Percentiles rank a stretch among this genome's conserved stretches.
phyloP scores from a whole-genome alignment of 2,113 vertebrate species.

The Halcyon senegalensis region DNA sequence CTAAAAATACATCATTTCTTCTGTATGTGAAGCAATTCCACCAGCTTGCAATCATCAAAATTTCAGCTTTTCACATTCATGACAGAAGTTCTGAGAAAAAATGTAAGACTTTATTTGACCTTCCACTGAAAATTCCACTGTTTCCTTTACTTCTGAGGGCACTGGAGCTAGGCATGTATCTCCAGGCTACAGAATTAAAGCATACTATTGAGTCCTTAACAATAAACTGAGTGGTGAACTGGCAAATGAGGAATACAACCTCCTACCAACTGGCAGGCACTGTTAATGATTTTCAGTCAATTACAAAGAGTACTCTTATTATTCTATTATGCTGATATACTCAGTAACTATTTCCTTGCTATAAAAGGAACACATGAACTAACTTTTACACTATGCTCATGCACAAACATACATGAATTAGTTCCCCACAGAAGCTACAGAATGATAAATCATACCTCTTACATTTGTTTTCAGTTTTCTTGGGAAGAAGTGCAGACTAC shows the following conservation, averaged over 20 bases:
- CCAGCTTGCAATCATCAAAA: background rate
- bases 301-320: background rate
- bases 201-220: background rate
- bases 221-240: background rate
- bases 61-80: background rate
- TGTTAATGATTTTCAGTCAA: constrained; percentile 1
- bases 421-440: background rate
- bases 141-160: background rate
- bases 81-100: background rate
- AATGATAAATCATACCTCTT: background rate
- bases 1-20: background rate
- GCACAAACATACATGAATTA: background rate
- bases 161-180: background rate
- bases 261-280: background rate
- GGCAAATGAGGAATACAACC: background rate
- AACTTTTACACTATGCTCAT: background rate
- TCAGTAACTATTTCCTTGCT: background rate
- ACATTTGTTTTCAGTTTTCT: background rate
- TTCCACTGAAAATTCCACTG: background rate
- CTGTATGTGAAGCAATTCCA: background rate
- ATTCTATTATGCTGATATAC: background rate
- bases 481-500: background rate
- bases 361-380: background rate
- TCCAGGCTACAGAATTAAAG: background rate
- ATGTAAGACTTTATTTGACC: background rate